Conservation (phyloP, 2,113 vertebrate species). For the Brachionichthys hirsutus region DNA sequence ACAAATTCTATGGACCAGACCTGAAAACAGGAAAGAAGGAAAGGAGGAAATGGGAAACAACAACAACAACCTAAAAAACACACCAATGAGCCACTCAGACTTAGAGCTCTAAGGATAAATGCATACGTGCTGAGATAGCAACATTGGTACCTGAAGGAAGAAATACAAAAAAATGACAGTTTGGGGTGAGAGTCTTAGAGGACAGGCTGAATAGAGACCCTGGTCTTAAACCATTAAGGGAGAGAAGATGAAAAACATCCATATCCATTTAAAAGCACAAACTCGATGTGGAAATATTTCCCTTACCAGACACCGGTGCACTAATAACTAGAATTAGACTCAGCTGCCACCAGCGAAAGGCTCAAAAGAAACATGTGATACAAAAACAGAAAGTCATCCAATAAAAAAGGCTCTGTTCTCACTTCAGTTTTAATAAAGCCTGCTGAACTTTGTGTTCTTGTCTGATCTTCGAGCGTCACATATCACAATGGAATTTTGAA, state of each 20-base stretch:
- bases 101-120: background rate
- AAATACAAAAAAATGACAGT: conserved; percentile 37
- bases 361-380: conserved; percentile 36
- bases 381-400: conserved; percentile 8
- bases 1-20: background rate
- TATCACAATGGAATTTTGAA: conserved; percentile 11
- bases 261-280: conserved; percentile 60
- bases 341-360: conserved; percentile 24
- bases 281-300: conserved; percentile 29
- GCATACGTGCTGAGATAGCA: conserved; percentile 10
- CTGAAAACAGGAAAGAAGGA: background rate
- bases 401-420: conserved; percentile 21
- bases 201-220: conserved; percentile 51
- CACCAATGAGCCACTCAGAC: conserved; percentile 23
- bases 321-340: conserved; percentile 51
- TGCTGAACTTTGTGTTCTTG: conserved; percentile 24
- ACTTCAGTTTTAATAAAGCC: conserved; percentile 5
- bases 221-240: conserved; percentile 50
- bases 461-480: conserved; percentile 12
- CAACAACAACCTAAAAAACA: background rate
- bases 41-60: background rate
- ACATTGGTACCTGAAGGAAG: conserved; percentile 12
- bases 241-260: conserved; percentile 52
- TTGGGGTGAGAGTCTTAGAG: conserved; percentile 43
- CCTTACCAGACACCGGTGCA: conserved; percentile 49